Percentiles rank a stretch among this genome's conserved stretches.
phyloP scores from a whole-genome alignment of 2,797 vertebrate genomes.

The Aldrovandia affinis region DNA sequence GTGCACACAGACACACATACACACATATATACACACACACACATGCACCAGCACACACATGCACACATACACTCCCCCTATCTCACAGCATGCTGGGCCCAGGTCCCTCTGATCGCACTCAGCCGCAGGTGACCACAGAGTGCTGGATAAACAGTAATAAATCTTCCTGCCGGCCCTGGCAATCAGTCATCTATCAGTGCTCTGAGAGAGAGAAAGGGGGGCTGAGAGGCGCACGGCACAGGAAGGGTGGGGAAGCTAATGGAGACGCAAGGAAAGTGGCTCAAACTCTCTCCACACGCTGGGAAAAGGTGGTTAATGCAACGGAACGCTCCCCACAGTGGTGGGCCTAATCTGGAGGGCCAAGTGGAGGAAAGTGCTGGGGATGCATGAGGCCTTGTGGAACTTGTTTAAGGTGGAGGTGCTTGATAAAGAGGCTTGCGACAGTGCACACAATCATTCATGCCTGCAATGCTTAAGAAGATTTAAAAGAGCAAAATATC shows the following conservation, averaged over 20 bases:
- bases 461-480: background rate
- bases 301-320: slow-evolving; percentile 2
- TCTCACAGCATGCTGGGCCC: slow-evolving; percentile 38
- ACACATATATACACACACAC: background rate
- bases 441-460: background rate
- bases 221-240: slow-evolving; percentile 14
- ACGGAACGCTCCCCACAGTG: slow-evolving; percentile 5
- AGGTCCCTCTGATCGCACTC: slow-evolving; percentile 38
- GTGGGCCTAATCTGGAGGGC: slow-evolving; percentile 6
- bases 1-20: slow-evolving; percentile 9
- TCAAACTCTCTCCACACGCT: slow-evolving; percentile 14
- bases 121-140: slow-evolving; percentile 44
- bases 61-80: slow-evolving; percentile 22
- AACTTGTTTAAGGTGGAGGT: slow-evolving; percentile 18
- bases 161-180: slow-evolving; percentile 42
- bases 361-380: slow-evolving; percentile 21
- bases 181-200: slow-evolving; percentile 42
- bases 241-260: slow-evolving; percentile 31
- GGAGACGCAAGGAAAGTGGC: slow-evolving; percentile 21
- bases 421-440: slow-evolving; percentile 2
- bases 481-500: background rate
- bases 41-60: background rate
- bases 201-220: slow-evolving; percentile 28
- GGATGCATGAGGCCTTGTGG: slow-evolving; percentile 13
- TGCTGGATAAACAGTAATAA: slow-evolving; percentile 53